These are phyloP conservation scores for Bombus impatiens DNA, from an alignment of 1,140 invertebrate genomes.

Conservation along the genomic window DNA sequence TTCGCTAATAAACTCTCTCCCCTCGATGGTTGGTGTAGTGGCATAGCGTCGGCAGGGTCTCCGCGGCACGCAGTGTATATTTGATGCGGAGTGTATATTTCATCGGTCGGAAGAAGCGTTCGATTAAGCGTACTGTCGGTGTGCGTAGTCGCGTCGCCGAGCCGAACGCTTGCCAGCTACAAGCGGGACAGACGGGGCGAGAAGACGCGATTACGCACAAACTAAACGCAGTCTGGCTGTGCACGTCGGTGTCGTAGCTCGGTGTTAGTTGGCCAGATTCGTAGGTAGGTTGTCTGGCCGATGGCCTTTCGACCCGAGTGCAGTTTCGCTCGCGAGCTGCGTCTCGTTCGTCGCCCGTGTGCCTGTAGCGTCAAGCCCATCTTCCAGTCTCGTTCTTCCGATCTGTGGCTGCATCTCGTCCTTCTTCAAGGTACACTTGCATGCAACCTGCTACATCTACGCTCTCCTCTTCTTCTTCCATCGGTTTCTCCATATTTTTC, in stretches of 20 bases:
- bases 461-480: too few relatives aligned
- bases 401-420: too few relatives aligned
- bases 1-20: background rate
- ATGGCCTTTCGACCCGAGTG: conserved; percentile 70
- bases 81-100: background rate
- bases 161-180: background rate
- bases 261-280: conserved; percentile 70
- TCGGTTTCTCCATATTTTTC: too few relatives aligned
- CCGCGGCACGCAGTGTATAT: too few relatives aligned
- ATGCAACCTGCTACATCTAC: background rate
- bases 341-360: background rate
- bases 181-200: conserved; percentile 26
- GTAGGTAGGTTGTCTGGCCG: conserved; percentile 73
- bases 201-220: conserved; percentile 49
- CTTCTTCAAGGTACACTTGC: background rate
- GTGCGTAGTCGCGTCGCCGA: conserved; percentile 20
- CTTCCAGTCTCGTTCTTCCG: background rate
- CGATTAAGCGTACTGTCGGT: background rate
- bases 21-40: background rate
- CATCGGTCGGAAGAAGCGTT: background rate
- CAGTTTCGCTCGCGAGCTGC: conserved; percentile 53
- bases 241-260: conserved; percentile 39
- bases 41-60: background rate
- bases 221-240: conserved; percentile 51
- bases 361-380: background rate